Percentiles rank a stretch among this genome's conserved stretches.
phyloP scores from a whole-genome alignment of 2,888 invertebrate genomes.

The Nezara viridula region DNA sequence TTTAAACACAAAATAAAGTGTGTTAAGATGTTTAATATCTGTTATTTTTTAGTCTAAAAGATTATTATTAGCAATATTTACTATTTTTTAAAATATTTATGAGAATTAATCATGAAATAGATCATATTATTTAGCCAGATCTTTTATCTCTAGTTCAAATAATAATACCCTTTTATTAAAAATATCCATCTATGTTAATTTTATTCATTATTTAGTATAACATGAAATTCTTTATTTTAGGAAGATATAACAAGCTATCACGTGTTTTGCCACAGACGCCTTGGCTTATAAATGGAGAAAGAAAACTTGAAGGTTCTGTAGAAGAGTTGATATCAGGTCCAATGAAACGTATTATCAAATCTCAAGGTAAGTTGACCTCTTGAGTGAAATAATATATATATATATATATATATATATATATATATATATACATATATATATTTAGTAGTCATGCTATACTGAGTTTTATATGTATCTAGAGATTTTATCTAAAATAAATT shows the following conservation, averaged over 20 bases:
- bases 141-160: not conserved
- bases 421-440: no score
- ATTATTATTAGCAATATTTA: not conserved
- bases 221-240: slow-evolving; percentile 66
- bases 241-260: slow-evolving; percentile 87
- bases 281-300: slow-evolving; percentile 87
- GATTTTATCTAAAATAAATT: no score
- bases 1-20: not conserved
- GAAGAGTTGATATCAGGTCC: slow-evolving; percentile 87
- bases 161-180: no score
- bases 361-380: slow-evolving; percentile 70
- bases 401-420: no score
- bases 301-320: slow-evolving; percentile 88
- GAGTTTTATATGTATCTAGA: no score
- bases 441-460: no score
- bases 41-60: not conserved
- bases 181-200: no score
- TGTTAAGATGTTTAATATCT: not conserved
- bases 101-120: not conserved
- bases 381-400: not conserved
- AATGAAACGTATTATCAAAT: slow-evolving; percentile 75
- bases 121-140: not conserved
- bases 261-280: slow-evolving; percentile 92
- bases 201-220: not conserved
- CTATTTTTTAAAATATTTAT: not conserved